phyloP scores from a whole-genome alignment of 2,113 vertebrate species.

The Neomonachus schauinslandi region DNA sequence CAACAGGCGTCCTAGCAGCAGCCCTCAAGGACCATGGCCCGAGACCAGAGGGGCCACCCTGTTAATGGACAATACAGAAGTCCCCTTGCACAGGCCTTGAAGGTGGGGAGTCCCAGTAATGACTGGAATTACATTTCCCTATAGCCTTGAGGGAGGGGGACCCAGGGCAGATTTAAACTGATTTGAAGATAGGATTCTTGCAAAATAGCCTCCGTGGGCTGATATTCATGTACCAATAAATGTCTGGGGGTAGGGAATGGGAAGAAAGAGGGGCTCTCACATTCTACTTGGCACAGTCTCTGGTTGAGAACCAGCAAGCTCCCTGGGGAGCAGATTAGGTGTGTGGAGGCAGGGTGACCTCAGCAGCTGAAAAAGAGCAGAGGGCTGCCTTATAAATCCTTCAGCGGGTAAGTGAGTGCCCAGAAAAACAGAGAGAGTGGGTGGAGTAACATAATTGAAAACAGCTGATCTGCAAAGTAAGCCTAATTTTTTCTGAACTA shows the following conservation, averaged over 20 bases:
- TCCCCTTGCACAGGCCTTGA: neutral
- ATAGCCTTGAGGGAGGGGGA: neutral
- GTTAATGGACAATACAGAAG: accelerated
- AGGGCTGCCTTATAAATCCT: neutral
- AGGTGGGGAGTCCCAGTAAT: neutral
- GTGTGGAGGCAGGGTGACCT: neutral
- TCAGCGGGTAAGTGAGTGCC: conserved; percentile 27
- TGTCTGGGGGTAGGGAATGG: neutral
- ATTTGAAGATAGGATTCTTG: neutral
- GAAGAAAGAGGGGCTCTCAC: neutral
- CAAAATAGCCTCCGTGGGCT: conserved; percentile 8
- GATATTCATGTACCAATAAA: neutral
- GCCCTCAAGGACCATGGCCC: neutral
- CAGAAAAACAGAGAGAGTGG: conserved; percentile 56
- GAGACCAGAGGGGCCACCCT: neutral
- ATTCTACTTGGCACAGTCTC: neutral
- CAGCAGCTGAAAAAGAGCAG: neutral
- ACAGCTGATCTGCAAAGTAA: conserved; percentile 46
- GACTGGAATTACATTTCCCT: neutral
- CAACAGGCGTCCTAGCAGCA: neutral
- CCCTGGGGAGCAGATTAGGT: neutral
- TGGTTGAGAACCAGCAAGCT: conserved; percentile 19
- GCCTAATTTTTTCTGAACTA: conserved; percentile 46
- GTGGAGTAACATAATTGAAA: conserved; percentile 51
- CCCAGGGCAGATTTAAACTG: neutral